Percentiles rank a stretch among this genome's conserved stretches.
Evolutionary conservation across 1,140 invertebrate genomes (phyloP).

Genomic region (Daktulosphaira vitifoliae): DNA sequence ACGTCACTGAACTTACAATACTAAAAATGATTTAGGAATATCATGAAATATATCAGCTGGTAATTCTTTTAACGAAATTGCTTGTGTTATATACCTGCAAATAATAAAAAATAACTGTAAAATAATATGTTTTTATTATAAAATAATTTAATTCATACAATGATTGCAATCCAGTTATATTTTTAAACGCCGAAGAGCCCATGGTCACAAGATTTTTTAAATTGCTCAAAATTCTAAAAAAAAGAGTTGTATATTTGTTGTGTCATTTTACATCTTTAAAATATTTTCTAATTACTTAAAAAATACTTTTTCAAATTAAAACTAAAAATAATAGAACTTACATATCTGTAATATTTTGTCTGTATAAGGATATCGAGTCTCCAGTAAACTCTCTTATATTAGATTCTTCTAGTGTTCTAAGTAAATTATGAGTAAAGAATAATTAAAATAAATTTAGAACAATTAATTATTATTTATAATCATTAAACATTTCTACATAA

Average conservation of each 20-base stretch:
- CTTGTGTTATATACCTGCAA: not conserved
- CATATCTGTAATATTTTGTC: constrained; percentile 4
- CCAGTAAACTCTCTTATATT: not conserved
- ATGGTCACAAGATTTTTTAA: not conserved
- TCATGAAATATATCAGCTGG: not conserved
- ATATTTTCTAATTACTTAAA: no score
- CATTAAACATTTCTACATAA: no score
- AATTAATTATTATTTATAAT: not conserved
- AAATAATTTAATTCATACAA: constrained; percentile 4
- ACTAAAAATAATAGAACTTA: not conserved
- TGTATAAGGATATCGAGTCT: not conserved
- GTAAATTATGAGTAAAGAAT: no score
- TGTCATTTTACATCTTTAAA: no score
- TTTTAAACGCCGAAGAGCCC: constrained; percentile 6
- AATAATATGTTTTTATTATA: not conserved
- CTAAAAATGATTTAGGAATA: constrained; percentile 14
- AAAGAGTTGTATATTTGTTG: not conserved
- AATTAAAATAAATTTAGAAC: not conserved
- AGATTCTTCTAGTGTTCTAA: not conserved
- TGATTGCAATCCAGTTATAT: not conserved
- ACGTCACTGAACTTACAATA: constrained; percentile 6
- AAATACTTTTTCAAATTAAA: not conserved
- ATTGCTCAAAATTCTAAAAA: constrained; percentile 10
- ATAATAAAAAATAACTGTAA: not conserved
- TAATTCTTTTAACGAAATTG: constrained; percentile 8